Evolutionary conservation across 2,888 invertebrate genomes (phyloP).

Genomic region (Chymomyza procnemis): DNA sequence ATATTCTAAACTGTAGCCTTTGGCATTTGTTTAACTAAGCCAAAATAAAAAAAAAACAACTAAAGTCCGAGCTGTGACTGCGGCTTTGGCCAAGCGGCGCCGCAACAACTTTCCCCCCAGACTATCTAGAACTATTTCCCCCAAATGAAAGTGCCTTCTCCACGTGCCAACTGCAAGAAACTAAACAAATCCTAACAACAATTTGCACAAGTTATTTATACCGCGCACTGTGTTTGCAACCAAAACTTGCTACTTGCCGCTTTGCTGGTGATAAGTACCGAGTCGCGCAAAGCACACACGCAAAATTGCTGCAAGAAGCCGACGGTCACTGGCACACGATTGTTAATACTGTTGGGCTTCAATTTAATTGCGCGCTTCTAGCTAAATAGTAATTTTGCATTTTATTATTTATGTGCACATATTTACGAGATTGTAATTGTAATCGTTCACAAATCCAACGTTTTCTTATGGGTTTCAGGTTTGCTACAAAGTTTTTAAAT

Average conservation of each 20-base stretch:
- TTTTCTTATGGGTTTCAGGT: background rate
- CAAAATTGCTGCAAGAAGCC: background rate
- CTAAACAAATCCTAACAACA: background rate
- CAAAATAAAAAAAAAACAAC: background rate
- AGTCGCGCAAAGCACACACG: background rate
- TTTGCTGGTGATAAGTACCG: background rate
- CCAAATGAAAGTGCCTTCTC: background rate
- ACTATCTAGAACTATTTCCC: background rate
- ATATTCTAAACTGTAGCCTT: slow-evolving; percentile 16
- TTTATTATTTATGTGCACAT: background rate
- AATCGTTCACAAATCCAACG: background rate
- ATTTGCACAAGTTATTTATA: background rate
- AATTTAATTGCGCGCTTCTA: background rate
- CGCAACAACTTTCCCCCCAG: background rate
- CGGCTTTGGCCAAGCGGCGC: background rate
- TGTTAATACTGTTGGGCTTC: background rate
- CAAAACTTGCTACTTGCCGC: background rate
- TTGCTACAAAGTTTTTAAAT: background rate
- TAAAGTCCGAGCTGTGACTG: background rate
- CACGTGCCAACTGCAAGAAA: background rate
- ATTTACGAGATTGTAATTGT: background rate
- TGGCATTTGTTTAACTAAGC: background rate
- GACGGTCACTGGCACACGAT: background rate
- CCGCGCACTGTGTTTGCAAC: background rate
- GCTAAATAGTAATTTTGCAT: background rate